A percentile compares a stretch with the other conserved stretches of the same genome.
Evolutionary conservation across 2,888 invertebrate genomes (phyloP).

Genomic region (Meiosimyza decipiens): DNA sequence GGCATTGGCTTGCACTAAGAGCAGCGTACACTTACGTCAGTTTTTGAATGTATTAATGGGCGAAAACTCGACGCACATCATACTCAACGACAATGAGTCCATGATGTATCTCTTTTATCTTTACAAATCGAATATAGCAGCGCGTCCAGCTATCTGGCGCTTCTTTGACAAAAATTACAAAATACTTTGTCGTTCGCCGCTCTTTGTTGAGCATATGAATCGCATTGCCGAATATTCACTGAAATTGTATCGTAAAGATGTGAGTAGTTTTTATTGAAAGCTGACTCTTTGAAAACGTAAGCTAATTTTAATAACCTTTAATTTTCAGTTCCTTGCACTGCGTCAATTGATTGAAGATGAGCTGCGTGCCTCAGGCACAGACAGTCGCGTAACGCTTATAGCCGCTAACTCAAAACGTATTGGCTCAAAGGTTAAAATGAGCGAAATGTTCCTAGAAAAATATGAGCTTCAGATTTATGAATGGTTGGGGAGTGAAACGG

Average conservation of each 20-base stretch:
- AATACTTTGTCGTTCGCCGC: conserved; percentile 47
- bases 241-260: conserved; percentile 45
- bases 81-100: conserved; percentile 53
- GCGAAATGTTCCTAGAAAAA: conserved; percentile 53
- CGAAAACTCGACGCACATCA: conserved; percentile 53
- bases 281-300: not conserved
- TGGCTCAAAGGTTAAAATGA: conserved; percentile 52
- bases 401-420: conserved; percentile 48
- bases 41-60: conserved; percentile 55
- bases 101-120: conserved; percentile 56
- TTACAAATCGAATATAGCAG: conserved; percentile 53
- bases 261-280: conserved; percentile 39
- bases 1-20: conserved; percentile 56
- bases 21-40: conserved; percentile 50
- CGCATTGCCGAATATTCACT: conserved; percentile 55
- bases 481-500: conserved; percentile 50
- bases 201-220: conserved; percentile 55
- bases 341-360: conserved; percentile 48
- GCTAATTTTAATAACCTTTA: not conserved
- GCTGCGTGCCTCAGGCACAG: conserved; percentile 38
- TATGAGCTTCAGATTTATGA: conserved; percentile 55
- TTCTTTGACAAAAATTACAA: conserved; percentile 57
- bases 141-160: conserved; percentile 54
- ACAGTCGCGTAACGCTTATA: conserved; percentile 42
- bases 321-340: conserved; percentile 51